Conservation (phyloP, 2,797 vertebrate species). For the Crocodylus rhombifer region DNA sequence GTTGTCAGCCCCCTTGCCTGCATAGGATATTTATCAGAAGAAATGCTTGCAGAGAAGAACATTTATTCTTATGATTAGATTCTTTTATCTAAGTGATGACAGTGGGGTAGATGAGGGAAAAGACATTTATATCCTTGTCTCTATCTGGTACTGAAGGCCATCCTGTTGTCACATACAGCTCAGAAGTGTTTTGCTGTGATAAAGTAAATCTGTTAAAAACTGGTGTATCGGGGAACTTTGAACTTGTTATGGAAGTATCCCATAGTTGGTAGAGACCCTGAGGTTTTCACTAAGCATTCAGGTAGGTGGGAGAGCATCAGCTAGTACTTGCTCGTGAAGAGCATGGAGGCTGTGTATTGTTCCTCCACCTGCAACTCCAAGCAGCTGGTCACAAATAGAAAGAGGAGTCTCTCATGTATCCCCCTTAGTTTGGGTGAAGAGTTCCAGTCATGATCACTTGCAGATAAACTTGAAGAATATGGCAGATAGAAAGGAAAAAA, state of each 20-base stretch:
- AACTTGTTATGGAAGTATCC: neutral
- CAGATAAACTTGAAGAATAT: neutral
- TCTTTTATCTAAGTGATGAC: conserved; percentile 15
- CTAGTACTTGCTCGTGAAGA: neutral
- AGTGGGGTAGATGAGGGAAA: neutral
- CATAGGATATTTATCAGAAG: conserved; percentile 22
- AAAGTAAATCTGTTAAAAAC: neutral
- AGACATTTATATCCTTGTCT: conserved; percentile 37
- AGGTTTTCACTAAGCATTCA: neutral
- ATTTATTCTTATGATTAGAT: conserved; percentile 25
- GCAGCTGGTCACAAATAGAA: neutral
- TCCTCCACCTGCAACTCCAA: neutral
- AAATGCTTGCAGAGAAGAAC: neutral
- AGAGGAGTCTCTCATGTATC: neutral
- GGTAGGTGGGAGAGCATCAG: neutral
- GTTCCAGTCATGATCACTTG: rapidly evolving
- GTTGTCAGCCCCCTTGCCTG: conserved; percentile 2
- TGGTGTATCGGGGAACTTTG: neutral
- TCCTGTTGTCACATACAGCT: conserved; percentile 12
- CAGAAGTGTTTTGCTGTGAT: conserved; percentile 21
- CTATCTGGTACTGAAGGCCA: conserved; percentile 19
- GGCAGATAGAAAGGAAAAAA: neutral
- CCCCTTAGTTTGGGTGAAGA: neutral
- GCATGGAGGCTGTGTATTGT: rapidly evolving
- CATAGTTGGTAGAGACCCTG: neutral